Base-by-base conservation (phyloP, 1,140 invertebrate species). In the Calliphora vicina region DNA sequence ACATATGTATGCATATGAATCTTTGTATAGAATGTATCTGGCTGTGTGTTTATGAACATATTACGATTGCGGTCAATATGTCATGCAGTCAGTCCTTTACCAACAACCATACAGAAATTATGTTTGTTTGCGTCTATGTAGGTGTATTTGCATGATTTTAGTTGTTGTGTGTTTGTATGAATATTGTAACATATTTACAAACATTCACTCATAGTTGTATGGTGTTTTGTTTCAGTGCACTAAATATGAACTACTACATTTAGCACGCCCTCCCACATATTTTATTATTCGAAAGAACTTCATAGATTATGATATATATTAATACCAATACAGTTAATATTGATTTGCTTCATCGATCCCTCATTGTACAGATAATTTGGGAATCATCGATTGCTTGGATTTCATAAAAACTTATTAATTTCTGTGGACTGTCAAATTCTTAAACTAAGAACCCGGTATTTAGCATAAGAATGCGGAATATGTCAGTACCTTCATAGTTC, bases 21-120 rank as follows among this genome's bases (percentile, higher is more conserved):
- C 50, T 17, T 61, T 67, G 61, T 12, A 25, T 23, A 8, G n/a
- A 67, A n/a, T n/a, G n/a, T 50, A 23, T 67, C 2, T 23, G n/a
- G 23, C 25, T 23, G 61, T 67, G 61, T 23, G 61, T 67, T 2
- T 67, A 67, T 67, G n/a, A 67, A 67, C 61, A 67, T 67, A 23
- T 67, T 67, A 67, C 61, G 61, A 67, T 67, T 67, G 61, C 61
- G 61, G 61, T 67, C 61, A 67, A 67, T 67, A 67, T 67, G 61
- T 67, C 61, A 67, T 67, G 61, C 61, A 67, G 61, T 67, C 61
- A 67, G 61, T 67, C 61, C 12, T 67, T 67, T 61, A 61, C 50
- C 12, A 17, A 61, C 50, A n/a, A 67, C 61, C n/a, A 67, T 25
- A 23, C 61, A 67, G n/a, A n/a, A n/a, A n/a, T 57, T 35, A 35